A percentile compares a stretch with the other conserved stretches of the same genome.
These are phyloP conservation scores for Pedicia rivosa DNA, from an alignment of 2,888 invertebrate genomes.

Conservation along the genomic window DNA sequence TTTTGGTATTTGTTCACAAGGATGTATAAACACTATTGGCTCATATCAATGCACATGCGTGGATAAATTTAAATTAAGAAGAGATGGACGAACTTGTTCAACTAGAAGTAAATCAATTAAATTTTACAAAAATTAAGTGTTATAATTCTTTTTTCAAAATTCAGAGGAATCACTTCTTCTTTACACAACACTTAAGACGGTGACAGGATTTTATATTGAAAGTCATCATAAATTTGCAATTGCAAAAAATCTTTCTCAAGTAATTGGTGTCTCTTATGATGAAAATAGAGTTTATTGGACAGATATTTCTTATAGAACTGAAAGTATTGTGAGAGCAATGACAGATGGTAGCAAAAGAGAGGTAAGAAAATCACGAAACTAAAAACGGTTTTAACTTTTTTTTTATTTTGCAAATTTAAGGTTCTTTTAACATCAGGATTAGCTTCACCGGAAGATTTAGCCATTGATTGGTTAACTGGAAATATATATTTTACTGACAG, in stretches of 20 bases:
- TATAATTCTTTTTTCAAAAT: no score
- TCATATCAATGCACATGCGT: conserved; percentile 48
- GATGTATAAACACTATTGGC: conserved; percentile 41
- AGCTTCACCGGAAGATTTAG: conserved; percentile 55
- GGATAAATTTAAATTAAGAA: conserved; percentile 34
- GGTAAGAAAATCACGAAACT: no score
- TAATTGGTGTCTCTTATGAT: conserved; percentile 51
- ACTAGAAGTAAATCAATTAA: no score
- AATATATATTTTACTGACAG: conserved; percentile 74
- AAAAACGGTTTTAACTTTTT: conserved; percentile 1
- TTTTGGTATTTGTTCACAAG: conserved; percentile 51
- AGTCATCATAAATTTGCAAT: conserved; percentile 32
- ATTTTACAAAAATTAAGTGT: no score
- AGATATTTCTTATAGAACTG: conserved; percentile 49
- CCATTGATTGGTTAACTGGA: conserved; percentile 60
- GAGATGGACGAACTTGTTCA: conserved; percentile 38
- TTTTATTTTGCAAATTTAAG: no score
- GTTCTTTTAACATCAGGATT: conserved; percentile 47
- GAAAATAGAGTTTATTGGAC: conserved; percentile 63
- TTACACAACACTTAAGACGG: conserved; percentile 47
- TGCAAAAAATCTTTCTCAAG: conserved; percentile 36
- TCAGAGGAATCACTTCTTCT: no score
- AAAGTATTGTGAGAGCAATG: conserved; percentile 48
- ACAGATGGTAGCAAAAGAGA: conserved; percentile 44
- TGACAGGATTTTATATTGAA: conserved; percentile 44